A percentile compares a stretch with the other conserved stretches of the same genome.
Conservation (phyloP, 2,888 invertebrate species). For the Ophioninae sp. region DNA sequence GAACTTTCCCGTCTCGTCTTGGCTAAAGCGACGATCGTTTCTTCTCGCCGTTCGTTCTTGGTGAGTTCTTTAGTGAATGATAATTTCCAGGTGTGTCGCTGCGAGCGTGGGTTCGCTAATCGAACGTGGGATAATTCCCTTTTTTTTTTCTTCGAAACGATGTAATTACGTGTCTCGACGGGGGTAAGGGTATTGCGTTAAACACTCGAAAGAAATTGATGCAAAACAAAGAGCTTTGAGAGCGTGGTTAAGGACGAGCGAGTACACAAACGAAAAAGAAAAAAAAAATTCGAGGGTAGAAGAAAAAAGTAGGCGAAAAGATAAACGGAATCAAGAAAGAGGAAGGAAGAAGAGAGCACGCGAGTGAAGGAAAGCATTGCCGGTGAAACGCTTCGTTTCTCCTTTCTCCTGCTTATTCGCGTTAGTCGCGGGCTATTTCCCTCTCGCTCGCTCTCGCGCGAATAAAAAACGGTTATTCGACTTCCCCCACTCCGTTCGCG, state of each 20-base stretch:
- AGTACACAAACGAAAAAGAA: constrained; percentile 1
- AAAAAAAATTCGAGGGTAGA: too few species aligned
- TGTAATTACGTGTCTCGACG: too few species aligned
- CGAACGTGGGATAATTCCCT: too few species aligned
- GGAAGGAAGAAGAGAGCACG: constrained; percentile 14
- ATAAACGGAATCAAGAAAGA: neutral
- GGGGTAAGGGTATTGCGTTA: too few species aligned
- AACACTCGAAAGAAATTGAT: neutral
- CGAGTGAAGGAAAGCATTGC: constrained; percentile 20
- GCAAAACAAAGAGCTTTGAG: neutral
- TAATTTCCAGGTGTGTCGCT: too few species aligned
- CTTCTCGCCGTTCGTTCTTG: too few species aligned
- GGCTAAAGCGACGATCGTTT: too few species aligned
- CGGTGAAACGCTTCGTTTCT: neutral
- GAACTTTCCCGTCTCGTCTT: too few species aligned
- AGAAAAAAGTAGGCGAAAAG: neutral
- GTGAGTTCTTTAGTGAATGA: too few species aligned
- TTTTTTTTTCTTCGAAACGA: too few species aligned
- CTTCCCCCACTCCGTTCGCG: neutral
- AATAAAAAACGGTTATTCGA: too few species aligned
- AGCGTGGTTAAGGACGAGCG: constrained; percentile 8
- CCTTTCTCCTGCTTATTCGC: neutral
- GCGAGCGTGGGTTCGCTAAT: too few species aligned
- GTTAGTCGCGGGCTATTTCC: neutral
- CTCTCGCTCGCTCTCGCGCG: neutral